phyloP scores from a whole-genome alignment of 2,797 vertebrate species.

The Tinamus major region DNA sequence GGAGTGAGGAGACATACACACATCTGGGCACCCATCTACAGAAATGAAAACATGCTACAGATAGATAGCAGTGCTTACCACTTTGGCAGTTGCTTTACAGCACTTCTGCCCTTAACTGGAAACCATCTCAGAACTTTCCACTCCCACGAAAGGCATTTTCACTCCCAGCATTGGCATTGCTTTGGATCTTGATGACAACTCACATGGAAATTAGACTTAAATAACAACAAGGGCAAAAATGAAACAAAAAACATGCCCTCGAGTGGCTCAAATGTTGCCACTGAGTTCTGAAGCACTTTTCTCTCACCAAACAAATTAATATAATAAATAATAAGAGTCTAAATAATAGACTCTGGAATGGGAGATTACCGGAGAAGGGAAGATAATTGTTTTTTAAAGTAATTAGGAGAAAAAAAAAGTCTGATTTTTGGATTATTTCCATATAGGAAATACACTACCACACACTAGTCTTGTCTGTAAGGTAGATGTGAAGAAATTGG shows the following conservation, averaged over 20 bases:
- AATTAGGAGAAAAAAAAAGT: neutral
- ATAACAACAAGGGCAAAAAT: neutral
- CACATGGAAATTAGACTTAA: neutral
- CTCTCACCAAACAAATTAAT: neutral
- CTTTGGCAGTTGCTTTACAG: neutral
- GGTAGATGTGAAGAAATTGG: neutral
- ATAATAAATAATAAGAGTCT: neutral
- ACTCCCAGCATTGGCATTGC: neutral
- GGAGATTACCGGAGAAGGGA: neutral
- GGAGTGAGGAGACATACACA: neutral
- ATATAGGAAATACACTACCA: neutral
- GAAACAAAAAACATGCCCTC: neutral
- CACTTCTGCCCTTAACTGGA: neutral
- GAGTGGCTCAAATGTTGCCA: neutral
- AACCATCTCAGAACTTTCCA: neutral
- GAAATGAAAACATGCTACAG: neutral
- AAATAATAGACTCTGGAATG: neutral
- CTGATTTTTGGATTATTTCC: neutral
- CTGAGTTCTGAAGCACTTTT: neutral
- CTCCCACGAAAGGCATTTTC: neutral
- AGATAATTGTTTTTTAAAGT: neutral
- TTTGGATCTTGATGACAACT: neutral
- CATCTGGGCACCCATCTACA: accelerated
- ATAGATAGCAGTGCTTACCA: neutral
- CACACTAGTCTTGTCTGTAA: neutral